These are phyloP conservation scores for Diplodus puntazzo DNA, from an alignment of 2,797 vertebrate species.

Conservation along the genomic window DNA sequence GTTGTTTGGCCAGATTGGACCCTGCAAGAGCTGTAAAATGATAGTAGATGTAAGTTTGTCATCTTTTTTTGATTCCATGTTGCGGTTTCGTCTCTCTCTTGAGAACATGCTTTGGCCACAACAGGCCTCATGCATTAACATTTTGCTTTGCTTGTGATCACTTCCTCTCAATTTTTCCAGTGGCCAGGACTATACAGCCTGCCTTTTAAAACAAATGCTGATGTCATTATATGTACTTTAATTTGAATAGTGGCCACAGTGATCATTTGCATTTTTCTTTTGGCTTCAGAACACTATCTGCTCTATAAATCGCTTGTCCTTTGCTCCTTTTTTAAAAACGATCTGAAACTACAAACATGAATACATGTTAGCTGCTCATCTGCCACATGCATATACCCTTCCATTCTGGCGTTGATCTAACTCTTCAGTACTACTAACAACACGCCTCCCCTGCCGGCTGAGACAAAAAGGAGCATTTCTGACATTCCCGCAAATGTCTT, in stretches of 20 bases:
- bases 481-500: not conserved
- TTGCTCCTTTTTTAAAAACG: not conserved
- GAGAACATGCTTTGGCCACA: not conserved
- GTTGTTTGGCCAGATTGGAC: constrained; percentile 95
- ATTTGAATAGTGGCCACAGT: not conserved
- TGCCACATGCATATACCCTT: too few species aligned
- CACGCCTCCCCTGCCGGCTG: too few species aligned
- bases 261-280: not conserved
- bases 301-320: not conserved
- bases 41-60: constrained; percentile 93
- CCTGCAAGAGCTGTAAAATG: constrained; percentile 99
- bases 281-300: not conserved
- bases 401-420: not conserved
- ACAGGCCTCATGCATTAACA: not conserved
- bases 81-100: not conserved
- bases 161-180: not conserved
- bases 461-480: not conserved
- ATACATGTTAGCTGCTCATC: not conserved
- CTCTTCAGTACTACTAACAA: not conserved
- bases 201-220: not conserved
- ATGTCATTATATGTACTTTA: not conserved
- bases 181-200: not conserved
- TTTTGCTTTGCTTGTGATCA: not conserved
- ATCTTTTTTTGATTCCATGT: not conserved
- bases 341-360: not conserved